Evolutionary conservation across 2,113 vertebrate genomes (phyloP).

Genomic region (Fulica atra): DNA sequence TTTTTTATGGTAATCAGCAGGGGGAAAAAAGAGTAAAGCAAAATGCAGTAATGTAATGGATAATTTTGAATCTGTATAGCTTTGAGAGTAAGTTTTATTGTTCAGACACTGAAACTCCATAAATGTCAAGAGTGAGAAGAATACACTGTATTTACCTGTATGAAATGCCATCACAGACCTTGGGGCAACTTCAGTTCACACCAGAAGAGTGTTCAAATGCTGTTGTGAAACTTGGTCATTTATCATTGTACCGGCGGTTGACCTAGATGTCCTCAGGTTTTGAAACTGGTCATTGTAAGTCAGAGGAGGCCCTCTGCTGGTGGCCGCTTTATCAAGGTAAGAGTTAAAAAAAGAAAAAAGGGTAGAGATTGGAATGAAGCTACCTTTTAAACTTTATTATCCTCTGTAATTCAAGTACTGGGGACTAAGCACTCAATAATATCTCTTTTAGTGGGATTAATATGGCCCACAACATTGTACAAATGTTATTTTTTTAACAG

Average conservation of each 20-base stretch:
- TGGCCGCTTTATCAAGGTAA: neutral
- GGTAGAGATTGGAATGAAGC: neutral
- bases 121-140: neutral
- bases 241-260: neutral
- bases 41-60: neutral
- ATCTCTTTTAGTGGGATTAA: neutral
- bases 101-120: neutral
- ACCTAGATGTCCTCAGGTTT: neutral
- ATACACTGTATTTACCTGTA: neutral
- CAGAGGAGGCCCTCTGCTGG: conserved; percentile 64
- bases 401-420: neutral
- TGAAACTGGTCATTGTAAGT: conserved; percentile 13
- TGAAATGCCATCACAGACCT: neutral
- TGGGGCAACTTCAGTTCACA: neutral
- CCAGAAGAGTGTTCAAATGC: neutral
- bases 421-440: neutral
- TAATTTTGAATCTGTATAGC: neutral
- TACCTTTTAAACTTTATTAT: neutral
- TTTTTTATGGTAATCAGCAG: neutral
- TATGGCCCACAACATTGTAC: neutral
- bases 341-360: neutral
- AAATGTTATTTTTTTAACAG: neutral
- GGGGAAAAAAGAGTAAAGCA: neutral
- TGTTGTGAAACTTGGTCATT: neutral
- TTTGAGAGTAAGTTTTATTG: neutral